Conservation (phyloP, 2,888 invertebrate genomes). For the Hedya salicella region DNA sequence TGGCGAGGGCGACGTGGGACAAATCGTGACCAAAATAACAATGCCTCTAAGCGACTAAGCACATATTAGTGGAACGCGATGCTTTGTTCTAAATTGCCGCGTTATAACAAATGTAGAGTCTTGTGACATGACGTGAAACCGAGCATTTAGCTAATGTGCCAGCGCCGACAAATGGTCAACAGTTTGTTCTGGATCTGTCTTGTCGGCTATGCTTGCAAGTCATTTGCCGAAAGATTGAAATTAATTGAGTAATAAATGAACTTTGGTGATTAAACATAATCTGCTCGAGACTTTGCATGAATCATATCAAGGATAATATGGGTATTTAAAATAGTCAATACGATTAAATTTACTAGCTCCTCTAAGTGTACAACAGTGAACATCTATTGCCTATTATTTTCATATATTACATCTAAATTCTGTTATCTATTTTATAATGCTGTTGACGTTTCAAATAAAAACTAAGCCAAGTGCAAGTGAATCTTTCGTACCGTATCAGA, state of each 20-base stretch:
- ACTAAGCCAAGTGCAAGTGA: too few species aligned
- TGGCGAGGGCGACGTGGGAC: slow-evolving; percentile 55
- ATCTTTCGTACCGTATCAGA: too few species aligned
- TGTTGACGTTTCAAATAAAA: too few species aligned
- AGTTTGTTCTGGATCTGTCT: slow-evolving; percentile 43
- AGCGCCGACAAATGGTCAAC: slow-evolving; percentile 49
- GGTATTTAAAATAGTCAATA: too few species aligned
- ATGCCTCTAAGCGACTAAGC: slow-evolving; percentile 53
- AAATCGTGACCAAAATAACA: slow-evolving; percentile 61
- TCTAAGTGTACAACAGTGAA: too few species aligned
- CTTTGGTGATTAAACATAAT: neutral
- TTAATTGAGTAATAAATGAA: slow-evolving; percentile 5
- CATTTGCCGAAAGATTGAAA: slow-evolving; percentile 28
- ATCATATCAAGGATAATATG: too few species aligned
- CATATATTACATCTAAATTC: too few species aligned
- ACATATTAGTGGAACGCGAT: slow-evolving; percentile 54
- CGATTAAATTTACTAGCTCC: too few species aligned
- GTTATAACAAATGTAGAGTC: slow-evolving; percentile 57
- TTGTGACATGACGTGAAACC: slow-evolving; percentile 46
- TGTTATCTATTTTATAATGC: too few species aligned
- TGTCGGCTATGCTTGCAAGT: slow-evolving; percentile 10
- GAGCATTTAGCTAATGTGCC: slow-evolving; percentile 54
- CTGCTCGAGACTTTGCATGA: too few species aligned
- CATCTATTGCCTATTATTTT: too few species aligned
- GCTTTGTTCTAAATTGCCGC: slow-evolving; percentile 58